A percentile compares a stretch with the other conserved stretches of the same genome.
phyloP scores from a whole-genome alignment of 1,140 invertebrate genomes.

The Pteromalus puparum region DNA sequence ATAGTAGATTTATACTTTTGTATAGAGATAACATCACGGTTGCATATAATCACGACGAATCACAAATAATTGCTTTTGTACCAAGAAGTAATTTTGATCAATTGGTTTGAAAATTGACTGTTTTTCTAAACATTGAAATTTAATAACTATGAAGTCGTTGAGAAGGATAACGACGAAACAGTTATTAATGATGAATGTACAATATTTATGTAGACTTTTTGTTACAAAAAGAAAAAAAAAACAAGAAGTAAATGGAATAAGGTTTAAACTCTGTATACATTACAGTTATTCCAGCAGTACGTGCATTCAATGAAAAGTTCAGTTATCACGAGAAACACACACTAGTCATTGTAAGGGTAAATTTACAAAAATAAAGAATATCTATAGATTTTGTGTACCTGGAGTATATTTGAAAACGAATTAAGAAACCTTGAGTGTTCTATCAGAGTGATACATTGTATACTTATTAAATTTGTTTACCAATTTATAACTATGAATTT shows the following conservation, averaged over 20 bases:
- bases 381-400: not conserved
- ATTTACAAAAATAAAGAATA: constrained; percentile 25
- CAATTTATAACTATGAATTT: not conserved
- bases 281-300: too few relatives aligned
- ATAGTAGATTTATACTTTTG: not conserved
- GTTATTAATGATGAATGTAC: too few relatives aligned
- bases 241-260: too few relatives aligned
- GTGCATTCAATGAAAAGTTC: too few relatives aligned
- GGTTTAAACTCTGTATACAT: too few relatives aligned
- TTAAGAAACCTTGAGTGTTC: not conserved
- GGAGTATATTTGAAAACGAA: not conserved
- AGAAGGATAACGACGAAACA: too few relatives aligned
- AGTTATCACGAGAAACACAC: constrained; percentile 1
- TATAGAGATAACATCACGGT: not conserved
- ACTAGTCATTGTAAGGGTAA: constrained; percentile 29
- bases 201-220: too few relatives aligned
- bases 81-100: too few relatives aligned
- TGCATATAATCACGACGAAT: not conserved
- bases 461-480: not conserved
- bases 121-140: not conserved
- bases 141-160: not conserved
- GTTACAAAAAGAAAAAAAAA: too few relatives aligned
- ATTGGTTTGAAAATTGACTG: too few relatives aligned
- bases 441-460: not conserved
- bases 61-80: too few relatives aligned